Percentiles rank a stretch among this genome's conserved stretches.
phyloP scores from a whole-genome alignment of 2,113 vertebrate genomes.

The Syrrhaptes paradoxus region DNA sequence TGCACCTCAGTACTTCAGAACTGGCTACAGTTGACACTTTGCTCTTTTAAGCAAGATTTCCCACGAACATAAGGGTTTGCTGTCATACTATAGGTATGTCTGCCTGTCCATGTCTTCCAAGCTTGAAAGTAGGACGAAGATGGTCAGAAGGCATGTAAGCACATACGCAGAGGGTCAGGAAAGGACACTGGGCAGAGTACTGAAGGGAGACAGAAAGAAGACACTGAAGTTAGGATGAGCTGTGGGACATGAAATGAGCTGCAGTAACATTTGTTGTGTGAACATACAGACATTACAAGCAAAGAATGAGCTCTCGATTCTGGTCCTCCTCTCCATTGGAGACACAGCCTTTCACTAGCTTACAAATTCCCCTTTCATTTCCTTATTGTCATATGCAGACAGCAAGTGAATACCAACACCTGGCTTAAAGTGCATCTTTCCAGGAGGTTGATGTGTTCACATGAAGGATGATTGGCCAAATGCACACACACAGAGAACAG shows the following conservation, averaged over 20 bases:
- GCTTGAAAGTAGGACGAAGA: not conserved
- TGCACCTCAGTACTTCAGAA: not conserved
- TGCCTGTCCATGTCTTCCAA: not conserved
- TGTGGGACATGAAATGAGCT: not conserved
- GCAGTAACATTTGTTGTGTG: not conserved
- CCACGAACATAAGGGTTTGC: not conserved
- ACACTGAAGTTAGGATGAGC: not conserved
- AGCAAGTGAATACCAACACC: not conserved
- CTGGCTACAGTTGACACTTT: not conserved
- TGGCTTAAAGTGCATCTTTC: not conserved
- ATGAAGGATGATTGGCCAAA: not conserved
- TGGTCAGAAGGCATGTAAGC: not conserved
- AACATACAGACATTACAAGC: not conserved
- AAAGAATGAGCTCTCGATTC: not conserved
- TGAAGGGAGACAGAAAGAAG: not conserved
- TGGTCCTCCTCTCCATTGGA: not conserved
- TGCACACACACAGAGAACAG: not conserved
- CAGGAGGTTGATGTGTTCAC: not conserved
- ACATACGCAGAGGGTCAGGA: not conserved
- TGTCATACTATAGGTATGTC: not conserved
- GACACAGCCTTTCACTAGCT: not conserved
- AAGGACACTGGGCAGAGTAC: not conserved
- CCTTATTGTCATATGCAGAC: not conserved
- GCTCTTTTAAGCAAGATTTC: not conserved
- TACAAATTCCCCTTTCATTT: not conserved